Conservation (phyloP, 2,888 invertebrate species). For the Julus scandinavius region DNA sequence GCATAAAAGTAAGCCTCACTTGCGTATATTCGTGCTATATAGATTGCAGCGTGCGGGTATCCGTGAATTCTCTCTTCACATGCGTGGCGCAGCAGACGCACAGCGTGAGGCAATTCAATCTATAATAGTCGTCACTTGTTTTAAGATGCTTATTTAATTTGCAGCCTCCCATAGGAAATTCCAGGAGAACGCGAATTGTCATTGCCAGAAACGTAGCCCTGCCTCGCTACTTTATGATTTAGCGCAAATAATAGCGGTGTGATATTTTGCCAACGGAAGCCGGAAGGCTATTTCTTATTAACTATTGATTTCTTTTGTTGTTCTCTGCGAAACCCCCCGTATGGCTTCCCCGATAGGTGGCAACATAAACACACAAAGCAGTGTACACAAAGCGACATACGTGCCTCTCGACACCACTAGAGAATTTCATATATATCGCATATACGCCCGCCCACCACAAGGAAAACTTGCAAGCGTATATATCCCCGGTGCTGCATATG, state of each 20-base stretch:
- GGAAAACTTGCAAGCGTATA: background rate
- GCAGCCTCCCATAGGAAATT: slow-evolving; percentile 54
- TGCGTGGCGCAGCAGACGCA: too few species aligned
- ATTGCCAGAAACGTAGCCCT: slow-evolving; percentile 44
- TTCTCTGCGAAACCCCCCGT: slow-evolving; percentile 11
- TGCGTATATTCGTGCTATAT: too few species aligned
- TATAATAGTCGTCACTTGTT: slow-evolving; percentile 54
- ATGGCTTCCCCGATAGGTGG: background rate
- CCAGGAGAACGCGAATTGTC: background rate
- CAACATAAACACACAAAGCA: background rate
- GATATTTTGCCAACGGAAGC: slow-evolving; percentile 55
- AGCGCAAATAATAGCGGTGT: slow-evolving; percentile 55
- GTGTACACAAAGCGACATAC: background rate
- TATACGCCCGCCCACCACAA: background rate
- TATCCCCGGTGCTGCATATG: too few species aligned
- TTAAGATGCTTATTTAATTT: slow-evolving; percentile 56
- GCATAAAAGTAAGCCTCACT: background rate
- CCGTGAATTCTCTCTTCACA: too few species aligned
- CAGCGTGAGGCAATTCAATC: slow-evolving; percentile 50
- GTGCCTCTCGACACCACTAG: background rate
- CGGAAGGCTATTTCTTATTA: slow-evolving; percentile 55
- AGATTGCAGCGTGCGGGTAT: too few species aligned
- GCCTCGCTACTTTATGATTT: slow-evolving; percentile 52
- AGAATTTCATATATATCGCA: slow-evolving; percentile 8
- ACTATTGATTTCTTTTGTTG: slow-evolving; percentile 56